Conservation (phyloP, 2,888 invertebrate genomes). For the Tipula confusa region DNA sequence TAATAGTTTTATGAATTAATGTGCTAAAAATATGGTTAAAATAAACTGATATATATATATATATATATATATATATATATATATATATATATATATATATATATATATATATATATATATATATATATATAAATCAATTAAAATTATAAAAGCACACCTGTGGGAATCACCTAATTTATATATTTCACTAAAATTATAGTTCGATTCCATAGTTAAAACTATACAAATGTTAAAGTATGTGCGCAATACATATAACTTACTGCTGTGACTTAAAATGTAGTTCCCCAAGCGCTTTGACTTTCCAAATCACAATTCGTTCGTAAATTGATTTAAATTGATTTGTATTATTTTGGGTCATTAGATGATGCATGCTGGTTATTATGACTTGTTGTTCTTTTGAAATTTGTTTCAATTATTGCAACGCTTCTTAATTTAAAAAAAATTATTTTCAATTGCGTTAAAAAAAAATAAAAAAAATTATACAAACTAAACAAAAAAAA, state of each 20-base stretch:
- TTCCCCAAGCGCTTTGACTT: no score
- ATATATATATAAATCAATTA: not conserved
- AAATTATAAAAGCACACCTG: not conserved
- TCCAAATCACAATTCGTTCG: not conserved
- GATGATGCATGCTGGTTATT: not conserved
- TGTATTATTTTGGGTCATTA: not conserved
- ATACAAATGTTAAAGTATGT: no score
- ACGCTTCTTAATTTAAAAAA: not conserved
- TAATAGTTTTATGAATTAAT: not conserved
- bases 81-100: no score
- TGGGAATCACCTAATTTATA: not conserved
- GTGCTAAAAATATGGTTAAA: not conserved
- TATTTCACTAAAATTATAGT: no score
- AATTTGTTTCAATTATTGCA: not conserved
- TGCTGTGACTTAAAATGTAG: no score
- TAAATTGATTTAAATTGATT: not conserved
- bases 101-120: no score
- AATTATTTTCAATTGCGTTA: not conserved
- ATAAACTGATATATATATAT: no score
- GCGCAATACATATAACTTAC: no score
- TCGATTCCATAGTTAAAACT: no score
- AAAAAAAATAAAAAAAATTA: not conserved
- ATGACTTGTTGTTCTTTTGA: no score
- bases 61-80: no score
- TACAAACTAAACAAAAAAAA: no score